Base-by-base conservation (phyloP, 2,888 invertebrate genomes). In the Cheilosia vernalis region DNA sequence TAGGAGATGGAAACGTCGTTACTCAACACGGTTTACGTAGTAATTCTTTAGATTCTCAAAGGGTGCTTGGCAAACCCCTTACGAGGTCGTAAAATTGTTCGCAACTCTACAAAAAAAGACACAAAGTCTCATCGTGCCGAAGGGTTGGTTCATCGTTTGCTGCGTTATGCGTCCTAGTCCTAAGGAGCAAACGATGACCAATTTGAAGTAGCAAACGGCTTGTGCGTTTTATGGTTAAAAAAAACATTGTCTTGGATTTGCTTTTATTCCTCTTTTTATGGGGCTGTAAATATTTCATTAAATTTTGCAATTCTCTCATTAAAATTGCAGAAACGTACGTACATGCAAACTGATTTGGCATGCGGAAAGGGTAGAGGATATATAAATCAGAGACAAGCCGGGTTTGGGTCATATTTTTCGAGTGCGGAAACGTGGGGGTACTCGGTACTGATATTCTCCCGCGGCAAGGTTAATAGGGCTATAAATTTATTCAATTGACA, bases 281-380 rank as follows among this genome's bases (percentile, higher is more conserved):
- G 56, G 17, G 53, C 15, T 60, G 69, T 80, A 80, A 80, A 80
- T 64, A 79, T 84, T 79, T 84, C 60, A 79, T 84, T 79, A 60
- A 74, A 74, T 70, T 84, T 80, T 66, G 74, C 74, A 84, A 80
- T 80, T 76, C 80, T 60, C 74, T 79, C 74, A 60, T 55, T 79
- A 66, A 84, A 80, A 70, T 84, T 84, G 69, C 53, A 56, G 61
- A 37, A 67, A 24, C 2, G 55, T n/a, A 24, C 21, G 24, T 15
- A 44, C 51, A 30, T 47, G 69, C 21, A 55, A 37, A 13, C 64
- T 64, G 49, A 49, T 74, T 47, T 33, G 60, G 17, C 44, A 24
- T 30, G 61, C 2, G 33, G 61, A 77, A 77, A 55, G 55, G 53
- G 42, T 64, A 49, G 37, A 7, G 21, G 53, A 58, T 53, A 64